Conservation (phyloP, 2,888 invertebrate species). For the Epicampocera succincta region DNA sequence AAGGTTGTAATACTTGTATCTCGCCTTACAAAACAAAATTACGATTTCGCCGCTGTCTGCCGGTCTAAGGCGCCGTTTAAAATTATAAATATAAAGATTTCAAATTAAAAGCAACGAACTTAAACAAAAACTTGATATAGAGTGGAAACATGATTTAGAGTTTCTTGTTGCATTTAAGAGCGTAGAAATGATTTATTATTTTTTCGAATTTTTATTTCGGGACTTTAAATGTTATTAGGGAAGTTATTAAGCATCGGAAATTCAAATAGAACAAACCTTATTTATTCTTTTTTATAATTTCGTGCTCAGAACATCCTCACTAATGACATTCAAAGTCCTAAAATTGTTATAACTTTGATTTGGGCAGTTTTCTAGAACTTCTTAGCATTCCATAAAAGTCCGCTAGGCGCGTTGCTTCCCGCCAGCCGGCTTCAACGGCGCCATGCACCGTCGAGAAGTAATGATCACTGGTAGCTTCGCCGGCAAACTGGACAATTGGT, state of each 20-base stretch:
- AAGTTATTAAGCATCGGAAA: conserved; percentile 38
- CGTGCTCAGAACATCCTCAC: conserved; percentile 47
- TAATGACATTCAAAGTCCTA: conserved; percentile 72
- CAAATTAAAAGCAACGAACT: conserved; percentile 11
- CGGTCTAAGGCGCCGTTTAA: background rate
- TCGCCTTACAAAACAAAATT: too few relatives aligned
- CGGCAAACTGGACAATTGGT: conserved; percentile 86
- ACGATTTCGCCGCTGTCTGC: background rate
- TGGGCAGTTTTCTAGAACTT: conserved; percentile 66
- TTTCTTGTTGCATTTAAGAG: background rate
- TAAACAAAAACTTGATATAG: background rate
- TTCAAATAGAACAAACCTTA: conserved; percentile 1
- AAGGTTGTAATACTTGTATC: too few relatives aligned
- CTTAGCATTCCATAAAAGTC: conserved; percentile 75
- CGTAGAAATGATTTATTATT: conserved; percentile 61
- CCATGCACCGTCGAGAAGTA: conserved; percentile 88
- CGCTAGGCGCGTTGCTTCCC: conserved; percentile 86
- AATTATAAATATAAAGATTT: background rate
- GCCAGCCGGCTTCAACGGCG: conserved; percentile 87
- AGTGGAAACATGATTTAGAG: background rate
- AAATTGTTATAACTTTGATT: conserved; percentile 77
- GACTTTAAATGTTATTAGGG: conserved; percentile 70
- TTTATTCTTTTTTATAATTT: background rate
- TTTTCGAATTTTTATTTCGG: conserved; percentile 65
- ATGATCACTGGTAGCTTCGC: conserved; percentile 87